Evolutionary conservation across 2,797 vertebrate genomes (phyloP), one percentile per base, ranked within the genome.

Genomic region (Acipenser oxyrinchus): DNA sequence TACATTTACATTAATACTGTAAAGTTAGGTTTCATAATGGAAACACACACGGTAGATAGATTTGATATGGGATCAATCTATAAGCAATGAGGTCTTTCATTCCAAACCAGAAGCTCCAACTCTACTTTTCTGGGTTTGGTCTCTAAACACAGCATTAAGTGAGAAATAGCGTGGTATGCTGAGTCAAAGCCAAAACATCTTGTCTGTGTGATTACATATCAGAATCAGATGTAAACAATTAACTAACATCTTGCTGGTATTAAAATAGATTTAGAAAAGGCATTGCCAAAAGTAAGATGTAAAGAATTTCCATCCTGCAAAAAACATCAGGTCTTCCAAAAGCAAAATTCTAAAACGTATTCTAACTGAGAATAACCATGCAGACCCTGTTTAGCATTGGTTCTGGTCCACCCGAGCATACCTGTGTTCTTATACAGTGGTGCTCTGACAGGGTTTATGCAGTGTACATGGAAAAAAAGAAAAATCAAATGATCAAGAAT

Each of bases 351-450:
- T n/a, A 10, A 55, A 55, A 55, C 6, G 52, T 10, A 55, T 55
- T 55, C 52, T n/a, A 55, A 9, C 9, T 2, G 9, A 55, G 52
- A 9, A 8, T 1, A 7, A n/a, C 52, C 71, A 74, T 59, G 68
- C 78, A 83, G 80, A 76, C 73, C 23, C 73, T 79, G 75, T 82
- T 83, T 81, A 63, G 64, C 65, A 79, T 82, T 77, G 76, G 78
- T 71, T 69, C 64, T 59, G 64, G 68, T 75, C 71, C 74, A 75
- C 66, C 66, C 50, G 66, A 68, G 71, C 77, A 65, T 70, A 68
- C 61, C 70, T 71, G 75, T 77, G 70, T 73, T 78, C 72, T 68
- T 15, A 51, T 13, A 63, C 63, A 53, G 37, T 70, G 49, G 66
- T 75, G 62, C 69, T 62, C 61, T 65, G 69, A 72, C 66, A 11